Base-by-base conservation (phyloP, 2,113 vertebrate genomes). In the Rhombomys opimus region DNA sequence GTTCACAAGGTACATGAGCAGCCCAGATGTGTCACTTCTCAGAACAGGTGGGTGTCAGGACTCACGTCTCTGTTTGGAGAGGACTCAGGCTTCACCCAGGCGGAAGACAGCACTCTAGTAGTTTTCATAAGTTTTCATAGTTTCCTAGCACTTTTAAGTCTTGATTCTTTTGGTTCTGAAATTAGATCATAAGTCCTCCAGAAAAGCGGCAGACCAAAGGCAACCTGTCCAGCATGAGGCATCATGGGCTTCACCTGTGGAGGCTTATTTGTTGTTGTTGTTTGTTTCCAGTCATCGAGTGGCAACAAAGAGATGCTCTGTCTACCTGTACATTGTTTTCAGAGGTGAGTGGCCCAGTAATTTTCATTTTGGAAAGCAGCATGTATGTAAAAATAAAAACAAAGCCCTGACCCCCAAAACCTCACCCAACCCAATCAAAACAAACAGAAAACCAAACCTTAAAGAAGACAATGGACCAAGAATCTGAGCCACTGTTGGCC, bases 121-220 rank as follows among this genome's bases (percentile, higher is more conserved):
- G 6, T 87, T 52, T 82, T 80, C 73, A 59, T 70, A 81, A n/a
- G 80, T 82, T n/a, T 65, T 65, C n/a, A 20, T 54, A 54, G 22
- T 12, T 13, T 12, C 54, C 54, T 80, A 10, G 35, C 17, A 93
- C 76, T 72, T 95, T 93, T 82, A 12, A 22, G 1, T 87, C 50
- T 76, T 89, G 68, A 95, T 63, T 68, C 35, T 14, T 89, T 93
- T 93, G 77, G 52, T 41, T 94, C 73, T 93, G 61, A 90, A n/a
- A 35, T 88, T 77, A 93, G 10, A 65, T 75, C 14, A 52, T 41
- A 25, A 65, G 7, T 70, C n/a, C 32, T 75, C 54, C 12, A 23
- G 50, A 76, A 85, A 88, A 46, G 63, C 87, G 38, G 5, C n/a
- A 91, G 61, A 54, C 41, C 27, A 46, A 35, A 72, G 23, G 38